phyloP scores from a whole-genome alignment of 1,140 invertebrate species.

The Metopolophium dirhodum region DNA sequence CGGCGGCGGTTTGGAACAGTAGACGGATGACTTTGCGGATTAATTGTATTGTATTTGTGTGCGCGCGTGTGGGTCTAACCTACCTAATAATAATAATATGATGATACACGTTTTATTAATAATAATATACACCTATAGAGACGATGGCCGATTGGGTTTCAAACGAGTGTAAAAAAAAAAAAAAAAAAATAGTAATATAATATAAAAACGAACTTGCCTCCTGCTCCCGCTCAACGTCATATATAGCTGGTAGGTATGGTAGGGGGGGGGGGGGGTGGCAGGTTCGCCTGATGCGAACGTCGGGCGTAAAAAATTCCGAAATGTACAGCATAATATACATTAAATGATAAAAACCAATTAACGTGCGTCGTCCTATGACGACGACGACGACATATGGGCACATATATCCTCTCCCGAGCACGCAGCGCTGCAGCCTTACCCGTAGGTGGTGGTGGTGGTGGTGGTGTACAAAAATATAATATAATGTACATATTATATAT shows the following conservation, averaged over 20 bases:
- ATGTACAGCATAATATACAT: background rate
- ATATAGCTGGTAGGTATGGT: too few relatives aligned
- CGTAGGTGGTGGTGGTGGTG: background rate
- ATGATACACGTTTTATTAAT: background rate
- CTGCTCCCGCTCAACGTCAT: background rate
- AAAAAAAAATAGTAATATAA: constrained; percentile 5
- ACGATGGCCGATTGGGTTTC: constrained; percentile 9
- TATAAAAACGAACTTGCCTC: constrained; percentile 14
- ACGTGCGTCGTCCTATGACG: background rate
- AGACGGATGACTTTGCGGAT: constrained; percentile 40
- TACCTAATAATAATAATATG: background rate
- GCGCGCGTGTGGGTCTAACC: background rate
- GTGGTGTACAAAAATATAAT: too few relatives aligned
- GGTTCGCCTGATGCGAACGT: background rate
- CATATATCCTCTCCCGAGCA: background rate
- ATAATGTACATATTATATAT: too few relatives aligned
- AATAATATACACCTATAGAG: too few relatives aligned
- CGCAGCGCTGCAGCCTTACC: background rate
- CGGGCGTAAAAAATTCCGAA: constrained; percentile 44
- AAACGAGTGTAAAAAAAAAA: background rate
- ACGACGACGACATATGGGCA: constrained; percentile 37
- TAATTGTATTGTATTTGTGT: background rate
- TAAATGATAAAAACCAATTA: constrained; percentile 58
- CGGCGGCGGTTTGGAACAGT: background rate
- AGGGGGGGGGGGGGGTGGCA: too few relatives aligned